Evolutionary conservation across 2,888 invertebrate species (phyloP), one percentile per base, ranked within the genome.

Genomic region (Leptothorax acervorum): DNA sequence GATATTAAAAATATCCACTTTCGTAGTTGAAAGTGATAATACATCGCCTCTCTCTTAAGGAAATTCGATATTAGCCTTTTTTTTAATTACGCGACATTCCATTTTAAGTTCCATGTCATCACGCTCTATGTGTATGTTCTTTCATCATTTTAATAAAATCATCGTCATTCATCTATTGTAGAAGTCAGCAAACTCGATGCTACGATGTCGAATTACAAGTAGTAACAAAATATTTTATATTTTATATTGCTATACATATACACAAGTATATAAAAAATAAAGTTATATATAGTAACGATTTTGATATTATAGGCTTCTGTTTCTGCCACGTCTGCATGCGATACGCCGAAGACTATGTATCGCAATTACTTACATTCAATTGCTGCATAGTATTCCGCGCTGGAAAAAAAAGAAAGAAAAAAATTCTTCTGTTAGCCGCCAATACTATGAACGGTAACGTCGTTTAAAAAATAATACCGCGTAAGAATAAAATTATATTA

Each of bases 311-410:
- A 83, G 65, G 45, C 76, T 76, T 66, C 63, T 71, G 60, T 83
- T 79, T 76, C 68, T 62, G 57, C 83, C 78, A 81, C 60, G 82
- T 74, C 79, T 70, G 53, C 83, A 85, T 63, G 31, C 63, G n/a
- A 60, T 28, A 85, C 89, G 71, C 53, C 57, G 48, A 51, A 82
- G 45, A 45, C 95, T 95, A 96, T 85, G 96, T 95, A 88, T 97
- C 97, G 95, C 97, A 97, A 94, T 96, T 97, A 42, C 98, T 98
- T 86, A 98, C 96, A 92, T 97, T 97, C 85, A 98, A 96, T 92
- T 98, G 97, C 92, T 98, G 97, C 91, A 98, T 95, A 91, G 97
- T 97, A 94, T 98, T 98, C 83, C 98, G 97, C 86, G 98, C 98
- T 96, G 96, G 90, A 96, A 96, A 91, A 65, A 93, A 23, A 78